Evolutionary conservation across 2,888 invertebrate genomes (phyloP), one percentile per base, ranked within the genome.

Genomic region (Epistrophe grossulariae): DNA sequence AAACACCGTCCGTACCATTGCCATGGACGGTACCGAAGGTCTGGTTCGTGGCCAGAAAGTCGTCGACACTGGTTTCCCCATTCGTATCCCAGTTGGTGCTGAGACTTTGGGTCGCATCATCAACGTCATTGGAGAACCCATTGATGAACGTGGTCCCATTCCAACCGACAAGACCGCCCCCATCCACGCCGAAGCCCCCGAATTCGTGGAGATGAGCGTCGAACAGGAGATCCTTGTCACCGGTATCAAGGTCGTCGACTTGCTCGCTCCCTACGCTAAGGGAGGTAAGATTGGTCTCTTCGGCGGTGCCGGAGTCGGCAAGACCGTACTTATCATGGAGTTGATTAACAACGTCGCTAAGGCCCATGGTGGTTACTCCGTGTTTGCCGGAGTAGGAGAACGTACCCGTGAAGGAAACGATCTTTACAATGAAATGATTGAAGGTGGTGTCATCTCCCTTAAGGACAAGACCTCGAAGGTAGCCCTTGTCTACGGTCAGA

Each of bases 241-340:
- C 84, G 98, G 98, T 88, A 98, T 98, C 92, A 92, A 91, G 96
- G 98, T 98, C 89, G 98, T 98, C 73, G 98, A 98, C 93, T 94
- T 98, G 88, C 94, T 98, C 84, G 98, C 98, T 88, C 98, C 98
- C 45, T 98, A 98, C 92, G 97, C 95, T 85, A 98, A 97, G 94
- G 98, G 98, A 93, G 98, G 98, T 92, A 98, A 98, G 93, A 98
- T 98, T 93, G 98, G 97, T 89, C 94, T 98, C 71, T 98, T 98
- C 92, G 98, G 98, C 87, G 98, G 98, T 90, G 98, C 98, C 89
- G 98, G 98, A 91, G 98, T 98, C 90, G 98, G 98, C 88, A 98
- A 98, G 93, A 98, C 98, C 91, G 98, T 98, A 93, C 94, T 98
- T 89, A 98, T 98, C 93, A 98, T 98, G 98, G 98, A 98, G 93